Conservation (phyloP, 1,140 invertebrate species). For the Mamestra configurata region DNA sequence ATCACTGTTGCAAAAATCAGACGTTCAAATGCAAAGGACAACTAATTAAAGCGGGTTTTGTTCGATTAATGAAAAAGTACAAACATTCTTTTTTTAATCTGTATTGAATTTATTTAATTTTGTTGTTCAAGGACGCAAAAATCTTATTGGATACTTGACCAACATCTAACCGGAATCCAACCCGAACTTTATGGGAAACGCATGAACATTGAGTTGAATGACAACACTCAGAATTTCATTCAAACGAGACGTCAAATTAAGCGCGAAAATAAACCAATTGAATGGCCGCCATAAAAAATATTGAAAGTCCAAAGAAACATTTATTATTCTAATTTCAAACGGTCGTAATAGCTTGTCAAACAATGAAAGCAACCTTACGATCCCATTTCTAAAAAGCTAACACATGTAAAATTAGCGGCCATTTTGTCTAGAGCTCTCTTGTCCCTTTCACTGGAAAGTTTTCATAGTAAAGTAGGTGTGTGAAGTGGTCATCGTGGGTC, state of each 20-base stretch:
- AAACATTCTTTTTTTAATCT: too few relatives aligned
- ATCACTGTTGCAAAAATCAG: too few relatives aligned
- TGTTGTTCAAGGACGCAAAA: too few relatives aligned
- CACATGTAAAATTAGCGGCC: constrained; percentile 64
- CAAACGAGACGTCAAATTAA: neutral
- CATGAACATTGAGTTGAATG: neutral
- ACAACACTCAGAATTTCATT: constrained; percentile 3
- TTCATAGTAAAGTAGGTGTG: constrained; percentile 27
- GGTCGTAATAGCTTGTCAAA: constrained; percentile 67
- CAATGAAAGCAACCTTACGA: constrained; percentile 66
- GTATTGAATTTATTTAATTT: too few relatives aligned
- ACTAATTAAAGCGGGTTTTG: too few relatives aligned
- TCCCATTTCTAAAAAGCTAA: constrained; percentile 72
- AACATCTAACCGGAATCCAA: neutral
- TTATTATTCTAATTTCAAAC: constrained; percentile 62
- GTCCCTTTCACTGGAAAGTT: constrained; percentile 50
- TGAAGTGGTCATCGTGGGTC: constrained; percentile 52
- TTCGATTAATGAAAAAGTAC: too few relatives aligned
- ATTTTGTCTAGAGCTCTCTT: constrained; percentile 44
- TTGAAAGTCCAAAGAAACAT: constrained; percentile 52
- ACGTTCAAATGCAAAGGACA: too few relatives aligned
- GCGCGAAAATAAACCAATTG: constrained; percentile 19
- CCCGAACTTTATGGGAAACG: neutral
- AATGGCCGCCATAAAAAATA: constrained; percentile 31
- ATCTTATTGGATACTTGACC: too few relatives aligned